Evolutionary conservation across 2,888 invertebrate species (phyloP), one percentile per base, ranked within the genome.

Genomic region (Callosobruchus maculatus): DNA sequence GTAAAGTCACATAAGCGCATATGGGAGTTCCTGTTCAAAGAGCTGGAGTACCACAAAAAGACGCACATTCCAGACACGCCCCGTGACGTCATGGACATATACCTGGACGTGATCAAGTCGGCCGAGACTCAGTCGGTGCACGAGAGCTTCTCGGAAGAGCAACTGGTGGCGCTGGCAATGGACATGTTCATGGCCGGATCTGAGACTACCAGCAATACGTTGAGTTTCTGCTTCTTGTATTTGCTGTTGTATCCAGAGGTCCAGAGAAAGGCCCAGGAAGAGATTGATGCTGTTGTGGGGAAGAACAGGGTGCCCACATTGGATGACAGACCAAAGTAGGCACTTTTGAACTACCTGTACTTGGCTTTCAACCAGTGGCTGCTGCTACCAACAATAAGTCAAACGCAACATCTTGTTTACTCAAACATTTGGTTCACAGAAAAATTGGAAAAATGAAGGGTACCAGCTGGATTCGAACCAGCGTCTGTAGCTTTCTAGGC

Each of bases 131-230:
- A 49, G 18, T 49, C 13, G 1, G 2, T 30, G 0, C 26, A 71
- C 18, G 68, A 74, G 7, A 76, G 71, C 31, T 91, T 93, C 83
- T 88, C 90, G 78, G 95, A 96, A 84, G 90, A 91, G 9, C 95
- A 95, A 81, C 86, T 96, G 72, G 85, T 95, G 74, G 94, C 95
- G 0, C 91, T 94, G 81, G 95, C 95, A 81, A 89, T 95, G 89
- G 96, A 96, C 81, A 91, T 96, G 90, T 96, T 96, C 81, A 92
- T 95, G 89, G 96, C 95, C 22, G 96, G 95, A 0, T 94, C 95
- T 0, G 96, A 96, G 87, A 96, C 96, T 0, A 95, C 95, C 0
- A 93, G 92, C 72, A 95, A 95, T 84, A 92, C 93, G 49, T 88
- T 95, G 81, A 92, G 93, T 30, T 95, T 95, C 82, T 91, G 92